phyloP scores from a whole-genome alignment of 2,888 invertebrate genomes.

The Eurytoma californica region DNA sequence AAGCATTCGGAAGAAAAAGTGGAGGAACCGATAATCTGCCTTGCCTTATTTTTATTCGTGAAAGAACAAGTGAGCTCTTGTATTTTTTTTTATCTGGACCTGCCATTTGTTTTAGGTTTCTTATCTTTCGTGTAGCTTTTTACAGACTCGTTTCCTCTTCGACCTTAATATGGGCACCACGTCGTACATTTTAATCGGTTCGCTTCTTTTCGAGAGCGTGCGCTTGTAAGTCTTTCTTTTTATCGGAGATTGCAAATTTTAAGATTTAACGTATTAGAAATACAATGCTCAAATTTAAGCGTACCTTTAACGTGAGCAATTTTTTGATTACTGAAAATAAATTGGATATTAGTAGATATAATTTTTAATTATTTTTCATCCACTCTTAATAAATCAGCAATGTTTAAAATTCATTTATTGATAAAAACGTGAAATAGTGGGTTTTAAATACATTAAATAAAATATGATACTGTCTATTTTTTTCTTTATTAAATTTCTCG shows the following conservation, averaged over 20 bases:
- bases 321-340: no score
- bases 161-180: conserved; percentile 21
- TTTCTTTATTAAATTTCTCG: no score
- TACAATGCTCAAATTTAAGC: conserved; percentile 19
- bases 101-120: background rate
- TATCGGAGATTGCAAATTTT: conserved; percentile 23
- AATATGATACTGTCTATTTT: no score
- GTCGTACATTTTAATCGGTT: conserved; percentile 3
- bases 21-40: background rate
- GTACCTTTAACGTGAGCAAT: background rate
- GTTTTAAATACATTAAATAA: no score
- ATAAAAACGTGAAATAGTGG: no score
- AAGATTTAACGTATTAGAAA: background rate
- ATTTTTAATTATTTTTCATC: no score
- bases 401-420: no score
- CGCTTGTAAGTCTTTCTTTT: background rate
- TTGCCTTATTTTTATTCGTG: conserved; percentile 6
- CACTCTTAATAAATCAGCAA: no score
- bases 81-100: conserved; percentile 12
- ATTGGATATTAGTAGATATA: no score
- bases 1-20: no score
- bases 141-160: background rate
- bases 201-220: background rate
- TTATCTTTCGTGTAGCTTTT: conserved; percentile 23
- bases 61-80: background rate